phyloP scores from a whole-genome alignment of 2,113 vertebrate genomes.

The Lagopus leucura region DNA sequence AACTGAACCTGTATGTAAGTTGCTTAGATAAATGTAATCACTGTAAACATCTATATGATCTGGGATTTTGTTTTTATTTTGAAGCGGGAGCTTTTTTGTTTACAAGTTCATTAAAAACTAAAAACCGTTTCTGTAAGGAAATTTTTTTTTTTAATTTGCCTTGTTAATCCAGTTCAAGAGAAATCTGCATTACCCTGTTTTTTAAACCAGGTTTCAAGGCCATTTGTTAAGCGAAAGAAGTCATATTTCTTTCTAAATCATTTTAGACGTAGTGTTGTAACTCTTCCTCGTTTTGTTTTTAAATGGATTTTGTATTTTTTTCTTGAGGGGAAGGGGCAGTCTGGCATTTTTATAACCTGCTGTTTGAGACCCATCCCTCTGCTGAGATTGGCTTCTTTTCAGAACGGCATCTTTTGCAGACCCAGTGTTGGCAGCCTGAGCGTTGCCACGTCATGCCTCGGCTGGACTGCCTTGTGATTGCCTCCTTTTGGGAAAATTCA shows the following conservation, averaged over 20 bases:
- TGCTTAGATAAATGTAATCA: conserved; percentile 92
- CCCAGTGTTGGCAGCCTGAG: conserved; percentile 56
- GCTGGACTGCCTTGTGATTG: conserved; percentile 72
- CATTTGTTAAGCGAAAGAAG: conserved; percentile 78
- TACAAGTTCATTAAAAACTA: conserved; percentile 89
- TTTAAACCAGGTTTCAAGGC: conserved; percentile 77
- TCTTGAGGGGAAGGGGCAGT: conserved; percentile 75
- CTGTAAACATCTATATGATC: conserved; percentile 89
- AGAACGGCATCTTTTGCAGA: conserved; percentile 64
- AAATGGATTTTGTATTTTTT: conserved; percentile 77
- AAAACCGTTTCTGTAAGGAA: conserved; percentile 85
- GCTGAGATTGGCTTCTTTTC: conserved; percentile 57
- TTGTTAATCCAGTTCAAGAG: conserved; percentile 79
- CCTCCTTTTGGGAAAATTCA: conserved; percentile 46
- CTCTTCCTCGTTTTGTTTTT: conserved; percentile 79
- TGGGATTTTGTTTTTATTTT: conserved; percentile 86
- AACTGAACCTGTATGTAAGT: conserved; percentile 92
- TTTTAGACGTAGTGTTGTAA: conserved; percentile 78
- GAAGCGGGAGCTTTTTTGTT: conserved; percentile 86
- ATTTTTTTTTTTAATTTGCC: conserved; percentile 76
- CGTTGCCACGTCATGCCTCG: conserved; percentile 44
- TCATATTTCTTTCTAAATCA: conserved; percentile 78
- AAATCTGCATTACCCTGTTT: conserved; percentile 77
- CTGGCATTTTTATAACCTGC: conserved; percentile 74
- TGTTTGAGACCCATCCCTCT: conserved; percentile 75